Evolutionary conservation across 1,140 invertebrate species (phyloP).

Genomic region (Leptonema lineaticorne): DNA sequence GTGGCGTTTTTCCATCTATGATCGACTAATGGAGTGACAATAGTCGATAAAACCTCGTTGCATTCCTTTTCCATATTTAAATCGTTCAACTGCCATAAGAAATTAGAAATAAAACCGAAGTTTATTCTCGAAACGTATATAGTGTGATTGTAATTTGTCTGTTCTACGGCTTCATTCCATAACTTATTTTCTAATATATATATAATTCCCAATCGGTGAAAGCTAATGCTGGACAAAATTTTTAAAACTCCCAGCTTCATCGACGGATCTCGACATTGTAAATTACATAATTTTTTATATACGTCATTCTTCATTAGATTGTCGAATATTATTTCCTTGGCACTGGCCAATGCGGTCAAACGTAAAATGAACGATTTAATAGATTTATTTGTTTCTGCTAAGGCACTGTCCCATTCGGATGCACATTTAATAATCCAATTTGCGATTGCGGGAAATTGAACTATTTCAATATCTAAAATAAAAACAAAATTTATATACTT

Average conservation of each 20-base stretch:
- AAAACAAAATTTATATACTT: not conserved
- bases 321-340: constrained; percentile 45
- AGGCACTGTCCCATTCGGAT: constrained; percentile 13
- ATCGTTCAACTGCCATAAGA: constrained; percentile 56
- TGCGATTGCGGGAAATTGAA: not conserved
- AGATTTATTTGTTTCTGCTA: constrained; percentile 25
- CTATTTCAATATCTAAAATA: not conserved
- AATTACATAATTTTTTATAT: constrained; percentile 49
- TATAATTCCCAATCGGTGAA: constrained; percentile 57
- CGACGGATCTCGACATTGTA: constrained; percentile 51
- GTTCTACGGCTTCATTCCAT: constrained; percentile 59
- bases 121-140: constrained; percentile 64
- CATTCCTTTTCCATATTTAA: constrained; percentile 50
- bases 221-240: constrained; percentile 56
- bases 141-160: constrained; percentile 61
- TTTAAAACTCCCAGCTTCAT: constrained; percentile 64
- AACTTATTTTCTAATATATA: constrained; percentile 57
- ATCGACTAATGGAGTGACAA: constrained; percentile 54
- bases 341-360: constrained; percentile 45
- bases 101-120: constrained; percentile 56
- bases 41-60: constrained; percentile 53
- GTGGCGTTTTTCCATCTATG: constrained; percentile 47
- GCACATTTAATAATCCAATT: constrained; percentile 27
- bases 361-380: constrained; percentile 48
- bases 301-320: constrained; percentile 50